Evolutionary conservation across 2,113 vertebrate species (phyloP).

Genomic region (Crypturellus undulatus): DNA sequence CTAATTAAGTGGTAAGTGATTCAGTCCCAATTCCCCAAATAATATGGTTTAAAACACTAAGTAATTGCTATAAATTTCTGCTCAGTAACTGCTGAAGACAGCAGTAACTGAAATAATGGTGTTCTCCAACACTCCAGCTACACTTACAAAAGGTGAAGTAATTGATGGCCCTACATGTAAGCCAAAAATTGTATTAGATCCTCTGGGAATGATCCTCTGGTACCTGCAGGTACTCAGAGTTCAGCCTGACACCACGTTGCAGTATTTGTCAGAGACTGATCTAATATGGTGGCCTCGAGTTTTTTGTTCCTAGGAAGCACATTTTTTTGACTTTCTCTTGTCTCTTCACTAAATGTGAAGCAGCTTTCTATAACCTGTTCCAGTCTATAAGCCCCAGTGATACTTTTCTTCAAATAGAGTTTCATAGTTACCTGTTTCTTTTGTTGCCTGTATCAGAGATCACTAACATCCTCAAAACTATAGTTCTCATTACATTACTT

Average conservation of each 20-base stretch:
- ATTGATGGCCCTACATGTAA: neutral
- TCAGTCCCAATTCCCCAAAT: neutral
- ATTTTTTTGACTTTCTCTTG: neutral
- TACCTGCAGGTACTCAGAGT: neutral
- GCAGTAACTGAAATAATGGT: neutral
- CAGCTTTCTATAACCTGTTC: neutral
- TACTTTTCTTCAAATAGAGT: neutral
- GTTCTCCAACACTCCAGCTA: neutral
- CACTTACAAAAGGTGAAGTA: neutral
- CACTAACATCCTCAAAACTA: neutral
- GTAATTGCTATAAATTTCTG: neutral
- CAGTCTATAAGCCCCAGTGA: too few species aligned
- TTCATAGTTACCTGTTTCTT: neutral
- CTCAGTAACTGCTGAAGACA: neutral
- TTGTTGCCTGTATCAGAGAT: neutral
- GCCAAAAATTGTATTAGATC: neutral
- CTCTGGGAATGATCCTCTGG: neutral
- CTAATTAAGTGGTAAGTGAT: neutral
- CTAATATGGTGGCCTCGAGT: neutral
- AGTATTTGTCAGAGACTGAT: rapidly evolving
- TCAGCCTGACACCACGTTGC: neutral
- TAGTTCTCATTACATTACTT: neutral
- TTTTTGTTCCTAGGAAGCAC: neutral
- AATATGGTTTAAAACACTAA: neutral
- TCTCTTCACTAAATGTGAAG: neutral